Evolutionary conservation across 2,888 invertebrate genomes (phyloP), one percentile per base, ranked within the genome.

Genomic region (Metellina segmentata): DNA sequence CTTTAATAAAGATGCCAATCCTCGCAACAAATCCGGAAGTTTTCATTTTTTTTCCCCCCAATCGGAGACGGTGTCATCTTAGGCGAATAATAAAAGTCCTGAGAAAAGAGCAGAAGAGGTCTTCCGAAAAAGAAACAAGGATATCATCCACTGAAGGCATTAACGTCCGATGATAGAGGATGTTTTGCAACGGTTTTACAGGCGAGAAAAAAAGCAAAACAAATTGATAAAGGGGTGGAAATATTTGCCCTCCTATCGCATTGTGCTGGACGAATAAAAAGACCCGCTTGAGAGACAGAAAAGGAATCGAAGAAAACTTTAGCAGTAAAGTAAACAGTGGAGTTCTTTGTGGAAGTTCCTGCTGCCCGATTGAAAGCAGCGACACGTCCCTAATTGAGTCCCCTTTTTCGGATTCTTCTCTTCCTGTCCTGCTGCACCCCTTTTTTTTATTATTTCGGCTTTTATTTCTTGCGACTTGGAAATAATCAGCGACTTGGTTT

Each of bases 361-460:
- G 53, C 87, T 72, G 34, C 61, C 34, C 88, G 75, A 88, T 88
- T 81, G 81, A 81, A 88, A 81, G 88, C 88, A 51, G 81, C 88
- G 81, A 88, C 88, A 88, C 81, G 88, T 88, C 74, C 74, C 88
- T 88, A 88, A 88, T 88, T 88, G 88, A 88, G 81, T 72, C 81
- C 71, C 72, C 49, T 88, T 75, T 88, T 69, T 81, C 48, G 48
- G 48, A 77, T 49, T 51, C n/a, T 51, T 77, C 77, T 81, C 79
- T 74, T 75, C 19, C 49, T 70, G 69, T 20, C 53, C 72, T 9
- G 9, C 51, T 9, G 1, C 69, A 51, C 11, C 0, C 51, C 52
- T 75, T 48, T 72, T 52, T 74, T 34, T 8, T 72, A 13, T 74
- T 88, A 52, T 74, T 81, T 74, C 49, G 19, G 7, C n/a, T n/a